These are phyloP conservation scores for Drosophila prostipennis DNA, from an alignment of 2,888 invertebrate species.

Conservation along the genomic window DNA sequence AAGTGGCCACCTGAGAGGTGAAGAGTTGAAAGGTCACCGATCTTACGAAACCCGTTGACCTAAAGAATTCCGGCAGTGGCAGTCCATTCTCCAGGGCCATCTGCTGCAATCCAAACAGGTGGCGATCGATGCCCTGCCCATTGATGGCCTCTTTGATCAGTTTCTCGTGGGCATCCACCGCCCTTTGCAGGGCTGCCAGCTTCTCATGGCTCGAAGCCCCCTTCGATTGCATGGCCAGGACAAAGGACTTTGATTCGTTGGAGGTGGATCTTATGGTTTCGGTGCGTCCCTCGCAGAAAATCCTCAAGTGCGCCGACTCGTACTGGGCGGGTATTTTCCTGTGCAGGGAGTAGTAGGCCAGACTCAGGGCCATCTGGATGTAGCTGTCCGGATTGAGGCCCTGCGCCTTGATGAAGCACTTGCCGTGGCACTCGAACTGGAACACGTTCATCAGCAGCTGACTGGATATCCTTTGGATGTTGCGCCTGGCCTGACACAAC, in stretches of 20 bases:
- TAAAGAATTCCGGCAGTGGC: slow-evolving; percentile 90
- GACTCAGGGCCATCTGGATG: slow-evolving; percentile 96
- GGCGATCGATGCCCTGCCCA: slow-evolving; percentile 95
- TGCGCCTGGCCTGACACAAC: slow-evolving; percentile 87
- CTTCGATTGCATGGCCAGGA: slow-evolving; percentile 87
- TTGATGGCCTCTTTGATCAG: slow-evolving; percentile 86
- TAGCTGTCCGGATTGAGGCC: slow-evolving; percentile 97
- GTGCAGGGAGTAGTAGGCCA: slow-evolving; percentile 92
- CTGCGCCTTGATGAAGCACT: slow-evolving; percentile 92
- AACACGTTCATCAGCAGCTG: slow-evolving; percentile 92
- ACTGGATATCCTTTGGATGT: slow-evolving; percentile 88
- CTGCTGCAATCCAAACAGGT: slow-evolving; percentile 94
- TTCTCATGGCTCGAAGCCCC: slow-evolving; percentile 85
- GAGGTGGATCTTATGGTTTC: slow-evolving; percentile 97
- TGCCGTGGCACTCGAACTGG: slow-evolving; percentile 92
- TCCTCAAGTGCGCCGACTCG: slow-evolving; percentile 94
- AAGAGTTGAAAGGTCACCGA: slow-evolving; percentile 93
- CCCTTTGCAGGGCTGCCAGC: slow-evolving; percentile 87
- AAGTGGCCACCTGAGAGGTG: slow-evolving; percentile 94
- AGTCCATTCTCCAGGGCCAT: slow-evolving; percentile 91
- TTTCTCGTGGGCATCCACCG: slow-evolving; percentile 92
- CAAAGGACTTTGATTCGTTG: slow-evolving; percentile 90
- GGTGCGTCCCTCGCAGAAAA: slow-evolving; percentile 93
- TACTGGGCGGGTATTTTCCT: slow-evolving; percentile 92
- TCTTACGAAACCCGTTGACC: slow-evolving; percentile 88